Evolutionary conservation across 53 echinoderm and acorn worm genomes (phyloP), one percentile per base, ranked within the genome.

Genomic region (Luidia sarsii): DNA sequence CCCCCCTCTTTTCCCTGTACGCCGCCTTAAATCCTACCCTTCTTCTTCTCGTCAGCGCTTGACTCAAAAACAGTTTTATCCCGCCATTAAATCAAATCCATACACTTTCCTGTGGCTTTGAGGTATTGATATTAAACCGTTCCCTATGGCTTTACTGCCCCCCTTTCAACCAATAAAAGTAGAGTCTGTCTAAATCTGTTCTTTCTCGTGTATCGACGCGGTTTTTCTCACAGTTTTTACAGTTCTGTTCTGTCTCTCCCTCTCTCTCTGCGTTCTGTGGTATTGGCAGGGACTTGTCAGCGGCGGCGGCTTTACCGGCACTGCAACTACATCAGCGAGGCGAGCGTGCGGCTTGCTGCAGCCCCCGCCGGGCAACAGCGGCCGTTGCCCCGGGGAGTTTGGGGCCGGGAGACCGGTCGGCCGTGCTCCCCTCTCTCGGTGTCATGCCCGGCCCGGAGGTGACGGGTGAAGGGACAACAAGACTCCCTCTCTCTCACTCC

Each of bases 241-340:
- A n/a, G n/a, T n/a, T n/a, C n/a, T n/a, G n/a, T n/a, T n/a, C n/a
- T n/a, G n/a, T n/a, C n/a, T n/a, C n/a, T n/a, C n/a, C n/a, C n/a
- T n/a, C n/a, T n/a, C n/a, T n/a, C n/a, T n/a, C 51, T 74, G 21
- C 6, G n/a, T 38, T 65, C 39, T 20, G 0, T 31, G 6, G 41
- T 10, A 43, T 48, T 20, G 39, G 60, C 45, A 59, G 27, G 43
- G 16, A 61, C 43, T 45, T 77, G 61, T 77, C 77, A 77, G 22
- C 77, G 11, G 48, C 10, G 0, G 11, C 14, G 30, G 61, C 43
- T n/a, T 61, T 48, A 61, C 22, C 2, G 38, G 37, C n/a, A 45
- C n/a, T 57, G 9, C 77, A 77, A 77, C 60, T 77, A 61, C 7
- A 72, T 55, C 54, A 72, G 72, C 72, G 56, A 72, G 33, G 25